Evolutionary conservation across 2,113 vertebrate genomes (phyloP).

Genomic region (Xiphophorus hellerii): DNA sequence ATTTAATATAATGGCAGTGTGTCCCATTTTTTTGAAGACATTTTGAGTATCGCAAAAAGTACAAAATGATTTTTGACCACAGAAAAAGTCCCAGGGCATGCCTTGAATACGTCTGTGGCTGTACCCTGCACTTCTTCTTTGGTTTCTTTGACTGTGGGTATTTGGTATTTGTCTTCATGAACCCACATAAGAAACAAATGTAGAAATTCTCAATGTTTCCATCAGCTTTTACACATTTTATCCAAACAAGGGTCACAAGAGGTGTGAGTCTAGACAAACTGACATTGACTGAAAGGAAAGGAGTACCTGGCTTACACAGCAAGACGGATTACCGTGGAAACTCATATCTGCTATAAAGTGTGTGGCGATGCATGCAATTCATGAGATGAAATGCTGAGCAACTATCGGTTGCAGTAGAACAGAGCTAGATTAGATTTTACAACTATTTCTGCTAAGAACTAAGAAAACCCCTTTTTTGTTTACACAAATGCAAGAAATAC

Average conservation of each 20-base stretch:
- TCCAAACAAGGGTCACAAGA: neutral
- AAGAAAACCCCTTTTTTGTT: too few relatives aligned
- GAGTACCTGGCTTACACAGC: neutral
- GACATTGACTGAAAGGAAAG: neutral
- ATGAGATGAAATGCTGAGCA: too few relatives aligned
- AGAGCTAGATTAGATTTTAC: too few relatives aligned
- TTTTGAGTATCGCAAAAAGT: slow-evolving; percentile 68
- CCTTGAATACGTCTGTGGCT: slow-evolving; percentile 65
- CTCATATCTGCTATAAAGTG: neutral
- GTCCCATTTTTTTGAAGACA: slow-evolving; percentile 47
- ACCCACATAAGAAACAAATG: slow-evolving; percentile 52
- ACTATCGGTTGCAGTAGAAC: too few relatives aligned
- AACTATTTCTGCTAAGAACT: too few relatives aligned
- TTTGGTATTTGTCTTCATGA: slow-evolving; percentile 62
- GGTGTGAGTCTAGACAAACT: neutral
- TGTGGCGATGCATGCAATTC: neutral
- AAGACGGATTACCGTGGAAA: neutral
- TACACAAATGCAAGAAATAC: too few relatives aligned
- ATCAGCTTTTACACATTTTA: slow-evolving; percentile 3
- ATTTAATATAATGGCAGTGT: slow-evolving; percentile 51
- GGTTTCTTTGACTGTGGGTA: slow-evolving; percentile 65
- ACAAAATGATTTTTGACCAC: slow-evolving; percentile 66
- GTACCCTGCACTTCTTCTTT: slow-evolving; percentile 32
- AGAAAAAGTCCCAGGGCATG: slow-evolving; percentile 62
- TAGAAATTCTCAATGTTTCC: neutral